These are phyloP conservation scores for Diaphora mendica DNA, from an alignment of 2,888 invertebrate genomes.

Conservation along the genomic window DNA sequence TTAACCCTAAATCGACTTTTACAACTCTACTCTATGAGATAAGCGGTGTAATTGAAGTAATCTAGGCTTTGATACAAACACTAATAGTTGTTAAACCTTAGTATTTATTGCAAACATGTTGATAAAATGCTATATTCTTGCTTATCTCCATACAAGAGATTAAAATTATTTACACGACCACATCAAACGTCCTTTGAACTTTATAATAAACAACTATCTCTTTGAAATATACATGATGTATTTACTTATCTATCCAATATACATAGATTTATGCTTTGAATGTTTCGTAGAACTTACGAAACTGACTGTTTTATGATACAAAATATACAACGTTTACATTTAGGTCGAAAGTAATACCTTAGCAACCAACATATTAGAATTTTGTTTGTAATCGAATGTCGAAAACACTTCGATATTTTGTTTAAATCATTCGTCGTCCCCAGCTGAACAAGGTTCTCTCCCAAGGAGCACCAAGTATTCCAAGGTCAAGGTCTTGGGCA, in stretches of 20 bases:
- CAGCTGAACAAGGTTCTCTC: too few relatives aligned
- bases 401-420: too few relatives aligned
- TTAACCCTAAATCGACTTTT: constrained; percentile 13
- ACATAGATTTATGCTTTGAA: neutral
- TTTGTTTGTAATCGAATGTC: too few relatives aligned
- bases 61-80: constrained; percentile 3
- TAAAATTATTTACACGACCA: neutral
- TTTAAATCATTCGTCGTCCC: too few relatives aligned
- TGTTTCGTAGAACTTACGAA: neutral
- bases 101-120: neutral
- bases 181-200: neutral
- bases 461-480: too few relatives aligned
- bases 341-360: neutral
- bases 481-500: too few relatives aligned
- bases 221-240: neutral
- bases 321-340: neutral
- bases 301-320: neutral
- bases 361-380: too few relatives aligned
- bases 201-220: neutral
- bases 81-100: constrained; percentile 4
- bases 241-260: neutral
- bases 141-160: neutral
- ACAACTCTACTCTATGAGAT: constrained; percentile 10
- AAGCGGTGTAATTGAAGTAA: constrained; percentile 3
- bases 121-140: neutral